Conservation (phyloP, 2,888 invertebrate genomes). For the Tetheella fluctuosa region DNA sequence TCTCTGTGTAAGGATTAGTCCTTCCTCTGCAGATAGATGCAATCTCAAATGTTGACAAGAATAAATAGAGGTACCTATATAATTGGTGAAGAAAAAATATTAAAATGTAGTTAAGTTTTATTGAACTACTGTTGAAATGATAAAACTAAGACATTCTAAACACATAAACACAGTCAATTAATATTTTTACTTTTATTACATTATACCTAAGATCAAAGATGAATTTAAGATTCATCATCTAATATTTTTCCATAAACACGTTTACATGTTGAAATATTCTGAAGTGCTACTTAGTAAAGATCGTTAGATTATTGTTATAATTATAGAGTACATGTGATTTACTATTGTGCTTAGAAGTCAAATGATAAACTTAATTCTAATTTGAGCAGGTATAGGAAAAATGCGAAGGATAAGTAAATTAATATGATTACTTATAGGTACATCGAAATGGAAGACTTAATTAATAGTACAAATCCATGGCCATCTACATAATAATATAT, state of each 20-base stretch:
- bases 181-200: not conserved
- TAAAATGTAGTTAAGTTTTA: slow-evolving; percentile 3
- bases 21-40: not conserved
- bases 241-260: not conserved
- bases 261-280: not conserved
- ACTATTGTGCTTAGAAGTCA: slow-evolving; percentile 38
- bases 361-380: slow-evolving; percentile 57
- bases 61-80: not conserved
- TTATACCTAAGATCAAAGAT: slow-evolving; percentile 1
- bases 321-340: slow-evolving; percentile 27
- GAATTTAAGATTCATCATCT: not conserved
- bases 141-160: slow-evolving; percentile 14
- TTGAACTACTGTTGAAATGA: slow-evolving; percentile 12
- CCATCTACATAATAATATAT: slow-evolving; percentile 58
- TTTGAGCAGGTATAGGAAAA: slow-evolving; percentile 72
- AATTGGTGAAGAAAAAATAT: not conserved
- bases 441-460: slow-evolving; percentile 81
- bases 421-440: slow-evolving; percentile 60
- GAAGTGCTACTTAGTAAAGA: not conserved
- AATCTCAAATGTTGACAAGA: not conserved
- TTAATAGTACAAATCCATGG: slow-evolving; percentile 75
- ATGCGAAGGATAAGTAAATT: slow-evolving; percentile 57
- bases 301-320: slow-evolving; percentile 10
- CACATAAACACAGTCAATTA: slow-evolving; percentile 21
- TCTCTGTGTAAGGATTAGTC: too few relatives aligned